A percentile compares a stretch with the other conserved stretches of the same genome.
Evolutionary conservation across 2,888 invertebrate species (phyloP).

Genomic region (Pheosia tremula): DNA sequence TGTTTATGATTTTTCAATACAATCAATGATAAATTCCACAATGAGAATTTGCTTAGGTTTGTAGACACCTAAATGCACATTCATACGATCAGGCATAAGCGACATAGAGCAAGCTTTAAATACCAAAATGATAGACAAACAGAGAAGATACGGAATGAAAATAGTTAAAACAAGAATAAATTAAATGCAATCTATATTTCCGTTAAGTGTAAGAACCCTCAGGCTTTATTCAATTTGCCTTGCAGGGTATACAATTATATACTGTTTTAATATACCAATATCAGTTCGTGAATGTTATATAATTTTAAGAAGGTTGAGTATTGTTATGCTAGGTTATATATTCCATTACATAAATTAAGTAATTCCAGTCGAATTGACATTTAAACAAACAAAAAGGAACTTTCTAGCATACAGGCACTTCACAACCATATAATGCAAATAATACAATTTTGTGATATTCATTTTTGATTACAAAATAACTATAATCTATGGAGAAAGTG

Average conservation of each 20-base stretch:
- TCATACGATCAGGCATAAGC: too few species aligned
- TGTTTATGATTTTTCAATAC: too few species aligned
- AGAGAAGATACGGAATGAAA: neutral
- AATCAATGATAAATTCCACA: too few species aligned
- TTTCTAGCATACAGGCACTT: neutral
- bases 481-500: neutral
- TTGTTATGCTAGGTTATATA: neutral
- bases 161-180: neutral
- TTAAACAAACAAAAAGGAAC: neutral
- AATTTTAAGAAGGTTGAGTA: neutral
- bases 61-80: too few species aligned
- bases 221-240: neutral
- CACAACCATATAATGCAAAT: neutral
- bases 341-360: neutral
- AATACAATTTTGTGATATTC: neutral
- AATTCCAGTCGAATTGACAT: neutral
- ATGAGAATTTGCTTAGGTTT: too few species aligned
- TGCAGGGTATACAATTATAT: neutral
- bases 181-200: neutral
- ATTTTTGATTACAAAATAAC: neutral
- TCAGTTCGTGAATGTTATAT: neutral
- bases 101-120: too few species aligned
- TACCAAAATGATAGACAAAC: too few species aligned
- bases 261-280: neutral
- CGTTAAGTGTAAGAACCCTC: neutral